A percentile compares a stretch with the other conserved stretches of the same genome.
Conservation (phyloP, 2,797 vertebrate genomes). For the Micrastur ruficollis region DNA sequence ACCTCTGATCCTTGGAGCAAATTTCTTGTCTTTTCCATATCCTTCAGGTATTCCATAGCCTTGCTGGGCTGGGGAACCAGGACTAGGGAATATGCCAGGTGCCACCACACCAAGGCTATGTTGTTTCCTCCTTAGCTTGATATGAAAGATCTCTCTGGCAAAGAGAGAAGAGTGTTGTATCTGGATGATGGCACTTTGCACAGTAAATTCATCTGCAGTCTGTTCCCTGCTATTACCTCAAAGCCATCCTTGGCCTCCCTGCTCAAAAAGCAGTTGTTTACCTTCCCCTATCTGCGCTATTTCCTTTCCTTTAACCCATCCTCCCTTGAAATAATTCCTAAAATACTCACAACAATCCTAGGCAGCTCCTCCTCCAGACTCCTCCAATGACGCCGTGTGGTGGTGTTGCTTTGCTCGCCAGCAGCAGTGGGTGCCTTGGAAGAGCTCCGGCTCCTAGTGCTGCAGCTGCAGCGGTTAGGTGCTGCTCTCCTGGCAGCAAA, state of each 20-base stretch:
- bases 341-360: not conserved
- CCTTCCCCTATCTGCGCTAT: not conserved
- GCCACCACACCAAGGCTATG: not conserved
- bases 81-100: not conserved
- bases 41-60: not conserved
- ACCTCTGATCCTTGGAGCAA: not conserved
- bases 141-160: not conserved
- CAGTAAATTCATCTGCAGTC: not conserved
- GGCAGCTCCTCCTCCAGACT: not conserved
- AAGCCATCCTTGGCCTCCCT: not conserved
- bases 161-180: not conserved
- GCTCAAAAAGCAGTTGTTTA: not conserved
- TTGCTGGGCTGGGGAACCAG: not conserved
- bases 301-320: not conserved
- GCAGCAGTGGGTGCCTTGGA: not conserved
- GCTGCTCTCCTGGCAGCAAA: not conserved
- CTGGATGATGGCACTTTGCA: not conserved
- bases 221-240: not conserved
- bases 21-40: not conserved
- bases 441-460: not conserved
- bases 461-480: not conserved
- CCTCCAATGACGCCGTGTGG: rapidly evolving
- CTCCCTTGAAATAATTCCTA: not conserved
- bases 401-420: not conserved
- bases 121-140: not conserved